Conservation (phyloP, 2,888 invertebrate species). For the Drosophila bunnanda region DNA sequence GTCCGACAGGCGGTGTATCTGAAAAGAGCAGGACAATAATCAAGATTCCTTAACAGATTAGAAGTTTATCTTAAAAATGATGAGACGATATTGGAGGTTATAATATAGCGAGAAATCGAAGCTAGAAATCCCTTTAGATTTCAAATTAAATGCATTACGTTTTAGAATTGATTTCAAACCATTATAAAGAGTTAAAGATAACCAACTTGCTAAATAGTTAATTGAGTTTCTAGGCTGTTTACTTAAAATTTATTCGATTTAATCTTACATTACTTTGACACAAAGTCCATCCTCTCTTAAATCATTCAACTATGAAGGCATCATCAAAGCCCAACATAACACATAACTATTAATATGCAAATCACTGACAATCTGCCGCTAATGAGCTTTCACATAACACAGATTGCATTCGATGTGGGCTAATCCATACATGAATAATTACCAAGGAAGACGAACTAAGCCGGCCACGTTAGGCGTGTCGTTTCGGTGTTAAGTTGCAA, state of each 20-base stretch:
- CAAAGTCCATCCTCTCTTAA: not conserved
- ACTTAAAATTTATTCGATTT: not conserved
- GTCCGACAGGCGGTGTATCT: slow-evolving; percentile 82
- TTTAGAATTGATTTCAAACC: not conserved
- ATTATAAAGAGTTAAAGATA: too few species aligned
- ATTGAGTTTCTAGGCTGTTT: not conserved
- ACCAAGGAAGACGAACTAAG: slow-evolving; percentile 29
- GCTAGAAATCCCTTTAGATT: not conserved
- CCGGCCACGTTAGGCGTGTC: slow-evolving; percentile 31
- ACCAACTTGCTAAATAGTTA: not conserved
- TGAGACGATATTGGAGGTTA: not conserved
- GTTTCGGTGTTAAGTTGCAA: slow-evolving; percentile 30
- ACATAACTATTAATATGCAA: slow-evolving; percentile 39
- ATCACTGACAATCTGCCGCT: slow-evolving; percentile 42
- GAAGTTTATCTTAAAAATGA: not conserved
- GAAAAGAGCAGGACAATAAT: slow-evolving; percentile 8
- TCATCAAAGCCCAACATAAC: slow-evolving; percentile 3
- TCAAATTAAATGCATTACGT: not conserved
- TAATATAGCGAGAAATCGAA: not conserved
- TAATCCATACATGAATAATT: slow-evolving; percentile 47
- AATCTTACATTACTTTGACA: not conserved
- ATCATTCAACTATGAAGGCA: not conserved
- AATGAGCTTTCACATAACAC: slow-evolving; percentile 43
- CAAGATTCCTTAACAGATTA: too few species aligned
- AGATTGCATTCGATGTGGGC: slow-evolving; percentile 35